These are phyloP conservation scores for Argopecten irradians DNA, from an alignment of 1,140 invertebrate genomes.

Conservation along the genomic window DNA sequence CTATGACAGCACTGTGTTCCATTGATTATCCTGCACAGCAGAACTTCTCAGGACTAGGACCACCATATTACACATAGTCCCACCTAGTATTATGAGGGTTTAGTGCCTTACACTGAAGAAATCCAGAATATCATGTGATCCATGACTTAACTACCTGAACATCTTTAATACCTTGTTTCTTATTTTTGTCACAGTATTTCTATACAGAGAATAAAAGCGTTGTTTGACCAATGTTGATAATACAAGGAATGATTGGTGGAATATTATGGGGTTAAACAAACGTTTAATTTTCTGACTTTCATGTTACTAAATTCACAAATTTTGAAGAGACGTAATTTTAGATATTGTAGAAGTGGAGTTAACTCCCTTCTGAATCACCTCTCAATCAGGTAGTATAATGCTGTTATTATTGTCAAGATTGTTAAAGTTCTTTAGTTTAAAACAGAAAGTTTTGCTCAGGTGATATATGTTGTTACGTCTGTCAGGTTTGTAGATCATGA, in stretches of 20 bases:
- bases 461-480: not conserved
- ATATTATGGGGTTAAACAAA: too few relatives aligned
- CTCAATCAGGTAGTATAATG: not conserved
- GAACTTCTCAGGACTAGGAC: constrained; percentile 14
- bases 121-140: not conserved
- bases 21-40: constrained; percentile 15
- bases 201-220: not conserved
- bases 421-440: not conserved
- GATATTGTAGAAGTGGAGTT: not conserved
- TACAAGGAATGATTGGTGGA: not conserved
- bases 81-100: constrained; percentile 20
- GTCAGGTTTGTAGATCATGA: too few relatives aligned
- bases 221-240: not conserved
- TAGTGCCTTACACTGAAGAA: constrained; percentile 12
- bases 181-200: constrained; percentile 3
- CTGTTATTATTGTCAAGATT: constrained; percentile 5
- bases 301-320: constrained; percentile 8
- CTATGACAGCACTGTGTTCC: not conserved
- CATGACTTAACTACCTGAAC: constrained; percentile 8
- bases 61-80: not conserved
- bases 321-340: not conserved
- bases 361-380: not conserved
- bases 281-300: not conserved
- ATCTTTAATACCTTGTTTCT: not conserved
- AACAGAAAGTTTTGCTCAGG: constrained; percentile 8